Percentiles rank a stretch among this genome's conserved stretches.
These are phyloP conservation scores for Spea bombifrons DNA, from an alignment of 2,113 vertebrate genomes.

Conservation along the genomic window DNA sequence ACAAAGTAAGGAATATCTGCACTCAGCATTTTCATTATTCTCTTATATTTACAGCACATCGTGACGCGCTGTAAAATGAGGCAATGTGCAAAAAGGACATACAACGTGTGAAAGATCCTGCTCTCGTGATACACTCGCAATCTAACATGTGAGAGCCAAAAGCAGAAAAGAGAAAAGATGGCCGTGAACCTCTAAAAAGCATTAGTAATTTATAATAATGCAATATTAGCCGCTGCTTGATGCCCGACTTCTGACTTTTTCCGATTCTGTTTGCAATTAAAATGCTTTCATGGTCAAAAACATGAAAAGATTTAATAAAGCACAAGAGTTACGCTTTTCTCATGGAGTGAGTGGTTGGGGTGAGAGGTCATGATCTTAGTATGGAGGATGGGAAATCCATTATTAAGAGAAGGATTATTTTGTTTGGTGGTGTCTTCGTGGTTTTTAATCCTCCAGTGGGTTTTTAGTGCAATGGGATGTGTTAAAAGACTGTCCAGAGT, in stretches of 20 bases:
- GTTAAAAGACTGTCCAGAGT: too few species aligned
- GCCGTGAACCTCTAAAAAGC: not conserved
- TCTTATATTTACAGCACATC: too few species aligned
- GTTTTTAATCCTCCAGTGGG: too few species aligned
- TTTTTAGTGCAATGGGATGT: too few species aligned
- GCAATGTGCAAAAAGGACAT: too few species aligned
- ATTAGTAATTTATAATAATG: not conserved
- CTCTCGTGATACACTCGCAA: too few species aligned
- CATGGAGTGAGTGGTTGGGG: not conserved
- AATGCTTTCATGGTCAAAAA: not conserved
- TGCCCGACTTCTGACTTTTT: not conserved
- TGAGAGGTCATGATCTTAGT: not conserved
- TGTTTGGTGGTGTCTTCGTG: too few species aligned
- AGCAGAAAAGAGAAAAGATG: not conserved
- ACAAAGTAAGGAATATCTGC: not conserved
- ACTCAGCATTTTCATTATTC: not conserved
- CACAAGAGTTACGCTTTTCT: not conserved
- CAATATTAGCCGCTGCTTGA: not conserved
- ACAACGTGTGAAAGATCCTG: too few species aligned
- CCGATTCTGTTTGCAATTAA: not conserved
- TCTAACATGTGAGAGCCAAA: too few species aligned
- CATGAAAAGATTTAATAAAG: not conserved
- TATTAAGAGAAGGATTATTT: too few species aligned
- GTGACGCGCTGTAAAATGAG: too few species aligned
- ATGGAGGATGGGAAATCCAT: not conserved